Conservation (phyloP, 30 jellyfish, hydroid and myxozoan genomes). For the Turritopsis dohrnii region DNA sequence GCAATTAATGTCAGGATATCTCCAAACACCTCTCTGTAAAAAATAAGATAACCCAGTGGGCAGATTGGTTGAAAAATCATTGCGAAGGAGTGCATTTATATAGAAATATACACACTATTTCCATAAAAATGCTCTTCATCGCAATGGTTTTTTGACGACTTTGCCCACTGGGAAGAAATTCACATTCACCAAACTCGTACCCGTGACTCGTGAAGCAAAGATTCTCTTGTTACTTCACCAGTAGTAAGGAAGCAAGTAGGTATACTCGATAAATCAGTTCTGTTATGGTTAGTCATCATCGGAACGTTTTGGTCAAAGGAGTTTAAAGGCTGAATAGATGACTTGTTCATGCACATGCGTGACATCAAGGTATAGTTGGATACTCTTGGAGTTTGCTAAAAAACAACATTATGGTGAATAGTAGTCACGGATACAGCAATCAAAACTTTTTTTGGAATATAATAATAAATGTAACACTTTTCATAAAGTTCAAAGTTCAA, state of each 20-base stretch:
- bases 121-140: too few relatives aligned
- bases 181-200: not conserved
- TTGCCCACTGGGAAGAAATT: not conserved
- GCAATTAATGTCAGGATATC: not conserved
- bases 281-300: not conserved
- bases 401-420: not conserved
- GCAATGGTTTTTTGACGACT: not conserved
- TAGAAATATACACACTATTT: too few relatives aligned
- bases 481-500: too few relatives aligned
- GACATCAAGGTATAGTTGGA: not conserved
- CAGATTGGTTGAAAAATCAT: too few relatives aligned
- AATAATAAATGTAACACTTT: too few relatives aligned
- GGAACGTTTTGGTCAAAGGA: not conserved
- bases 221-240: not conserved
- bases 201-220: not conserved
- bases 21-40: not conserved
- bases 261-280: not conserved
- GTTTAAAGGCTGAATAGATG: not conserved
- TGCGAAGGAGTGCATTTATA: too few relatives aligned
- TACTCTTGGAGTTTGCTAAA: not conserved
- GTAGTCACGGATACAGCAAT: too few relatives aligned
- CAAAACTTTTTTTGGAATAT: too few relatives aligned
- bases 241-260: not conserved
- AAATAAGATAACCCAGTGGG: too few relatives aligned
- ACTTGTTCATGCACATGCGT: not conserved